These are phyloP conservation scores for Drosophila parthenogenetica DNA, from an alignment of 2,888 invertebrate species.

Conservation along the genomic window DNA sequence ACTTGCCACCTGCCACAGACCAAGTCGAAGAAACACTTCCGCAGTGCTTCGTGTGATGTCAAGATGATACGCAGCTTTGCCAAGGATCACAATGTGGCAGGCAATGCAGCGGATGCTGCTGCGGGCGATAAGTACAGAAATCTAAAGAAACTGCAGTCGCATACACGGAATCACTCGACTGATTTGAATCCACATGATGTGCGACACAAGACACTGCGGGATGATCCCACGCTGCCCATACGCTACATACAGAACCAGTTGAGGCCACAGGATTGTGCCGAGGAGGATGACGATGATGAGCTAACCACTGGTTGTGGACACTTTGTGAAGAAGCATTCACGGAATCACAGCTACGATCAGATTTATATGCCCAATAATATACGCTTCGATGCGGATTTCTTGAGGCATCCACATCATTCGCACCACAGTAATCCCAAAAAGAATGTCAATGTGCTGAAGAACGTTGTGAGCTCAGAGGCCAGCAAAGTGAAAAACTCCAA, in stretches of 20 bases:
- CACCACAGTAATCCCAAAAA: conserved; percentile 76
- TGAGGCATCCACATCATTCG: conserved; percentile 75
- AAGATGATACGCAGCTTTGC: conserved; percentile 85
- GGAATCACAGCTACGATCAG: conserved; percentile 85
- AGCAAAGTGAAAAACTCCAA: conserved; percentile 84
- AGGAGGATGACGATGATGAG: conserved; percentile 83
- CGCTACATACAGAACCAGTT: conserved; percentile 85
- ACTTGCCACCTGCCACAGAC: conserved; percentile 78
- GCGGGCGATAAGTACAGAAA: conserved; percentile 80
- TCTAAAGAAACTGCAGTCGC: conserved; percentile 83
- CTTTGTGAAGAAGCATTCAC: conserved; percentile 84
- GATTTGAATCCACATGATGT: conserved; percentile 84
- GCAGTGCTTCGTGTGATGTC: conserved; percentile 85
- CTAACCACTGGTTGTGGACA: conserved; percentile 83
- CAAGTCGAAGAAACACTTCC: conserved; percentile 84
- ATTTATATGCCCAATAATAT: conserved; percentile 85
- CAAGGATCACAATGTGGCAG: conserved; percentile 79
- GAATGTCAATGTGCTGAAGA: conserved; percentile 84
- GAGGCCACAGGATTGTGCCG: conserved; percentile 74
- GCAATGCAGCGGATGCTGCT: conserved; percentile 57
- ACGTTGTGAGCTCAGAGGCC: conserved; percentile 69
- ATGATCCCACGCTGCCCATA: conserved; percentile 83
- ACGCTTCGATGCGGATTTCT: conserved; percentile 84
- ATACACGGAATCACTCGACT: conserved; percentile 85
- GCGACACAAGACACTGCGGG: conserved; percentile 78